These are phyloP conservation scores for Drosophila yooni DNA, from an alignment of 2,888 invertebrate genomes.

Conservation along the genomic window DNA sequence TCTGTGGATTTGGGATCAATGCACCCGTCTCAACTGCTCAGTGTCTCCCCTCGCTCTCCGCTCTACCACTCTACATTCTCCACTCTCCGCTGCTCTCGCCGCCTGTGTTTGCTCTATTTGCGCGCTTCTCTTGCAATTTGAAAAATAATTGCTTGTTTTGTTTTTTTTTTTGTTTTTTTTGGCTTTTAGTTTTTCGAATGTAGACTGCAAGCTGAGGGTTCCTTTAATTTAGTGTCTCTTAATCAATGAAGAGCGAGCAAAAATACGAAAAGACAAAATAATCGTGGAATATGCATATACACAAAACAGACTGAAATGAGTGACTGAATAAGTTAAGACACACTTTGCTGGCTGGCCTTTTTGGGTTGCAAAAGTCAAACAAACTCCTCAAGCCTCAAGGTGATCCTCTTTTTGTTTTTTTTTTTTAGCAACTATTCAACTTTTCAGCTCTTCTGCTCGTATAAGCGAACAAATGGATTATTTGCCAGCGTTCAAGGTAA, in stretches of 20 bases:
- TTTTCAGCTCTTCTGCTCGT: constrained; percentile 25
- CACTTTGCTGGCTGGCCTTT: constrained; percentile 23
- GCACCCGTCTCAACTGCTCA: constrained; percentile 30
- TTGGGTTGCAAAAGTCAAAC: constrained; percentile 62
- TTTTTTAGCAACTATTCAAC: constrained; percentile 33
- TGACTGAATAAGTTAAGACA: constrained; percentile 22
- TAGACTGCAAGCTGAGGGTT: constrained; percentile 13
- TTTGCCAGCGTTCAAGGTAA: constrained; percentile 34
- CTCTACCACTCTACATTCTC: not conserved
- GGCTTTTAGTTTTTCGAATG: not conserved
- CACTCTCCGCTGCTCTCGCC: not conserved
- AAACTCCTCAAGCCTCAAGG: constrained; percentile 49
- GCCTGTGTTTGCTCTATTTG: constrained; percentile 18
- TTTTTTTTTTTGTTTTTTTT: not conserved
- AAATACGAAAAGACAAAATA: not conserved
- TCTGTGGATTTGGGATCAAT: constrained; percentile 58
- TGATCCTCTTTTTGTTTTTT: constrained; percentile 45
- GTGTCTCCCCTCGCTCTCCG: not conserved
- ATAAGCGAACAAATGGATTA: constrained; percentile 35
- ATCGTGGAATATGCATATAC: not conserved
- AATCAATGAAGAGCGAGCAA: constrained; percentile 13
- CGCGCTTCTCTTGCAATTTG: constrained; percentile 29
- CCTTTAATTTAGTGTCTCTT: constrained; percentile 20
- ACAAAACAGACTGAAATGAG: constrained; percentile 8
- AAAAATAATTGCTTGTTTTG: constrained; percentile 39